Base-by-base conservation (phyloP, 1,140 invertebrate species). In the Spodoptera frugiperda region DNA sequence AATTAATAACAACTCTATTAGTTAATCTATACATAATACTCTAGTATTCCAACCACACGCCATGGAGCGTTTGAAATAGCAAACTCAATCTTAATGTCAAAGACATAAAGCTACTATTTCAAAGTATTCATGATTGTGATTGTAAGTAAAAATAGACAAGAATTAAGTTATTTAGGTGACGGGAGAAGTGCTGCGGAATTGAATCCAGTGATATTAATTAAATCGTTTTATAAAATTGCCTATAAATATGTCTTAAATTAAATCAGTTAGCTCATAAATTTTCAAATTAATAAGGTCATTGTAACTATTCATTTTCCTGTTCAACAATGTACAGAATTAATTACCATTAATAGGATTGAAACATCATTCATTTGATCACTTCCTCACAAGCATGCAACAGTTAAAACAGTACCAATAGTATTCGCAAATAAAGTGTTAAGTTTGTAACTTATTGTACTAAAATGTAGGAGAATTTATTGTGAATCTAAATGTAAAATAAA, bases 1-100 rank as follows among this genome's bases (percentile, higher is more conserved):
- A 8, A 68, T 91, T n/a, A 88, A 90, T 71, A 88, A 91, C 51
- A 89, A 90, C 70, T 85, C 79, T 81, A 85, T 90, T 78, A 86
- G 80, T 79, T 87, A 65, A 80, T 15, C 53, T 54, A 71, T 39
- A 71, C n/a, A 0, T 8, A 11, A 9, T 21, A 17, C 21, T 25
- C 15, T 51, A 25, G 14, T 12, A 4, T 19, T 63, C 15, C 11
- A 39, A 39, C 25, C 25, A 25, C 33, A 39, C 6, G 33, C 6
- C 9, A 39, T 39, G 33, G 6, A 1, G 8, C 1, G 8, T 39
- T 25, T 25, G 25, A 25, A 25, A 25, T 25, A 25, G 25, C 1
- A 39, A 39, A 39, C 33, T 6, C 33, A 39, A 6, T 39, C 9
- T 39, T 39, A 39, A 8, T 39, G 33, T 39, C 6, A 39, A 39